phyloP scores from a whole-genome alignment of 2,888 invertebrate species.

The Carterocephalus palaemon region DNA sequence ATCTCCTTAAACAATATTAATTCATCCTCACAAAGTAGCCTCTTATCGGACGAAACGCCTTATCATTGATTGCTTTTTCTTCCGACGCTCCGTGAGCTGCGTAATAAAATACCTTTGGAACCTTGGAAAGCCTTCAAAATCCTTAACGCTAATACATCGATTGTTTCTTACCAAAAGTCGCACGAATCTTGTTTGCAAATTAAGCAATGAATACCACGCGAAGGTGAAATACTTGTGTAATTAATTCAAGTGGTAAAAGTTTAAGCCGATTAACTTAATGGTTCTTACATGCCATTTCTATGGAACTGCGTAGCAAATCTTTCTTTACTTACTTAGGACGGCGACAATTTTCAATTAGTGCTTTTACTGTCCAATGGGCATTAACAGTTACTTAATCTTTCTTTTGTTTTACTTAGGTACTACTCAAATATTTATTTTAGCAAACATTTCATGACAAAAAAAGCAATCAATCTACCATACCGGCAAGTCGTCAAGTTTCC shows the following conservation, averaged over 20 bases:
- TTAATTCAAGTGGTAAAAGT: slow-evolving; percentile 24
- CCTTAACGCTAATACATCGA: slow-evolving; percentile 3
- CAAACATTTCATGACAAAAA: too few relatives aligned
- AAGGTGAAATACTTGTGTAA: background rate
- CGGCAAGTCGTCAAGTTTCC: too few relatives aligned
- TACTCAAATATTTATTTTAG: too few relatives aligned
- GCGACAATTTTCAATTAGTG: slow-evolving; percentile 37
- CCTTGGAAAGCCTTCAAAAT: background rate
- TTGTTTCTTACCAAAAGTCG: background rate
- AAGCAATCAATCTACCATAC: too few relatives aligned
- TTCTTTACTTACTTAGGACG: slow-evolving; percentile 47
- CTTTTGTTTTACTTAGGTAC: background rate
- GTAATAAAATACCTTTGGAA: slow-evolving; percentile 19
- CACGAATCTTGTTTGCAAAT: background rate
- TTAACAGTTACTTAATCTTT: background rate
- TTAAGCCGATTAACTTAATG: slow-evolving; percentile 58
- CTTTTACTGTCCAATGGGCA: background rate
- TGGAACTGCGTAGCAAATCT: slow-evolving; percentile 63
- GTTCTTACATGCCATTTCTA: slow-evolving; percentile 62
- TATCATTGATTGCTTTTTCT: slow-evolving; percentile 59
- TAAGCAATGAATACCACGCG: slow-evolving; percentile 1
- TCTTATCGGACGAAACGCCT: slow-evolving; percentile 57
- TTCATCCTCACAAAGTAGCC: slow-evolving; percentile 51
- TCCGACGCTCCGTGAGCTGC: slow-evolving; percentile 23
- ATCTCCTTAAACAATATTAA: slow-evolving; percentile 53